Base-by-base conservation (phyloP, 2,113 vertebrate genomes). In the Aramus guarauna region DNA sequence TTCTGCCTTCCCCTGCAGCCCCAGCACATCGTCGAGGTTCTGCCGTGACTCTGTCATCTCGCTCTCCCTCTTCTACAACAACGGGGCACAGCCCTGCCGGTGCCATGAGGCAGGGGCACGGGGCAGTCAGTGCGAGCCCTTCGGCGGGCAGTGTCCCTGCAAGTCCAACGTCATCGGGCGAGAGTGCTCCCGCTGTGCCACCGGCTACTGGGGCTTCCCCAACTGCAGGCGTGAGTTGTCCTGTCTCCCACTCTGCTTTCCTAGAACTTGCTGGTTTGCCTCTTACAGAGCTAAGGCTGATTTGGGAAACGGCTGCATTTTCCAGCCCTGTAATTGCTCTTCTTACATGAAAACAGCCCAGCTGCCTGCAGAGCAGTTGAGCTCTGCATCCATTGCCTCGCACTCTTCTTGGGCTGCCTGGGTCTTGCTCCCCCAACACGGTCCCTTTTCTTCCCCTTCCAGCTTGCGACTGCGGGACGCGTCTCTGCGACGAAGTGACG, bases 141-240 rank as follows among this genome's bases (percentile, higher is more conserved):
- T 99, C 0, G 99, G 99, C 0, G 99, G 99, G 6, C 99, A 99
- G 97, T 99, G 99, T 93, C 92, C 82, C 85, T 99, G 99, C 96
- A 98, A 93, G 23, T 97, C 98, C 15, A 98, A 99, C 1, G 98
- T 99, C 97, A 99, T 99, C 8, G 99, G 99, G 62, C 98, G 99
- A 8, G 98, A 99, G 97, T 99, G 99, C 87, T 99, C 99, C 75
- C 99, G 98, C 97, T 99, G 99, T 3, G 98, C 99, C 95, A 99
- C 99, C 0, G 99, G 99, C 59, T 99, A 98, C 98, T 99, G 99
- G 98, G 99, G 99, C 34, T 99, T 99, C 96, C 99, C 99, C 92
- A 98, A 91, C 97, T 99, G 99, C 96, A 98, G 99, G 76, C 98
- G 99, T 99, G 98, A 99, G 99, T 98, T 26, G 47, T 30, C 39